A percentile compares a stretch with the other conserved stretches of the same genome.
These are phyloP conservation scores for Cryptomyrus ogoouensis DNA, from an alignment of 2,113 vertebrate species.

Conservation along the genomic window DNA sequence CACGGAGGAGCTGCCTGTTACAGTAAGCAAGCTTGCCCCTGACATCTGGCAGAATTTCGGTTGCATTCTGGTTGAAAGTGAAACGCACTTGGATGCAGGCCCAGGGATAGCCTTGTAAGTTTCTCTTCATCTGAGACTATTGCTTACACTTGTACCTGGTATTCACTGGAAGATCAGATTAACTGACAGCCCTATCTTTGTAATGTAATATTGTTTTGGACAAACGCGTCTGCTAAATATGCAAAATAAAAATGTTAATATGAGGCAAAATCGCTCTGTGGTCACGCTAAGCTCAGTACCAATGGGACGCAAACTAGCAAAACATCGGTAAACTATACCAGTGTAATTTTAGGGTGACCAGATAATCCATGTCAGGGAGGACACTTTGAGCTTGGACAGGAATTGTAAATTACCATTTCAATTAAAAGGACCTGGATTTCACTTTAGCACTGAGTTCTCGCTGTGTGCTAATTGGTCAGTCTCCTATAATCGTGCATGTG, in stretches of 20 bases:
- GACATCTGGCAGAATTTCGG: background rate
- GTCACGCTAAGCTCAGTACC: background rate
- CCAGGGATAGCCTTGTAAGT: background rate
- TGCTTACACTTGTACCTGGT: background rate
- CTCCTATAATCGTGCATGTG: too few species aligned
- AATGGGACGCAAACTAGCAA: background rate
- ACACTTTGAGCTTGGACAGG: too few species aligned
- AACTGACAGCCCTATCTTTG: background rate
- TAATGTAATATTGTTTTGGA: background rate
- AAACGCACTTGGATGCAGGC: background rate
- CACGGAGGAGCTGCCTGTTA: background rate
- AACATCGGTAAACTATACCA: background rate
- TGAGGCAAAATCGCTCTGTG: background rate
- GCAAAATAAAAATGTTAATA: background rate
- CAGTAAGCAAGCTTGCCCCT: background rate
- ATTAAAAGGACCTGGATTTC: too few species aligned
- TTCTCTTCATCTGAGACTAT: background rate
- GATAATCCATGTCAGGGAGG: too few species aligned
- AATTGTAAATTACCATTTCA: too few species aligned
- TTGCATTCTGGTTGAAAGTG: conserved; percentile 6
- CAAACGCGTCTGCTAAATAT: background rate
- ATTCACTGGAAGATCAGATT: background rate
- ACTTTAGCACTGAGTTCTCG: too few species aligned
- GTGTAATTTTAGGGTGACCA: background rate
- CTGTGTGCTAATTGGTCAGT: too few species aligned